phyloP scores from a whole-genome alignment of 2,113 vertebrate species.

The Etheostoma cragini region DNA sequence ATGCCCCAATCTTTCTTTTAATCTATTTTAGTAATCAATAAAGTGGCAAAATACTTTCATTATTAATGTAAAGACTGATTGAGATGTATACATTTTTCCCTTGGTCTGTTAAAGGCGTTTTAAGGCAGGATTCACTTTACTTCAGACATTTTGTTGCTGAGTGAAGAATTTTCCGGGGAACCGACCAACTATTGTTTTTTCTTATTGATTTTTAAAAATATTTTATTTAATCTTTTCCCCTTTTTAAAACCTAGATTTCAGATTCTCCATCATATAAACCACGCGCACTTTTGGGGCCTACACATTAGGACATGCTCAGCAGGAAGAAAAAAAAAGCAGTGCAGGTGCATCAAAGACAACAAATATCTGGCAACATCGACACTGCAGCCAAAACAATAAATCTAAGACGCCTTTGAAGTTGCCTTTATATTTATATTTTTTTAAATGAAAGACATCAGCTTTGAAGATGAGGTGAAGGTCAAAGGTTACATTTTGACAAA shows the following conservation, averaged over 20 bases:
- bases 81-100: neutral
- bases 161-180: neutral
- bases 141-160: neutral
- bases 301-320: neutral
- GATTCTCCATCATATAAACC: neutral
- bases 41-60: neutral
- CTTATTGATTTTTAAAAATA: neutral
- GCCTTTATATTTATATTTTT: neutral
- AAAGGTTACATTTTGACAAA: neutral
- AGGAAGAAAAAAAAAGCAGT: neutral
- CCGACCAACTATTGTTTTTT: neutral
- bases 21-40: neutral
- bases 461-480: slow-evolving; percentile 6
- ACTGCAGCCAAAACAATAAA: neutral
- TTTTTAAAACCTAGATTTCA: neutral
- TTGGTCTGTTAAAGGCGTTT: neutral
- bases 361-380: neutral
- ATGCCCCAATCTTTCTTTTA: neutral
- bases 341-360: slow-evolving; percentile 29
- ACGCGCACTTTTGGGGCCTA: neutral
- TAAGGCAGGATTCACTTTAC: neutral
- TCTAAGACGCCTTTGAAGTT: slow-evolving; percentile 3
- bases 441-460: neutral
- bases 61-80: neutral
- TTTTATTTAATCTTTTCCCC: neutral